Base-by-base conservation (phyloP, 2,888 invertebrate species). In the Agriopis aurantiaria region DNA sequence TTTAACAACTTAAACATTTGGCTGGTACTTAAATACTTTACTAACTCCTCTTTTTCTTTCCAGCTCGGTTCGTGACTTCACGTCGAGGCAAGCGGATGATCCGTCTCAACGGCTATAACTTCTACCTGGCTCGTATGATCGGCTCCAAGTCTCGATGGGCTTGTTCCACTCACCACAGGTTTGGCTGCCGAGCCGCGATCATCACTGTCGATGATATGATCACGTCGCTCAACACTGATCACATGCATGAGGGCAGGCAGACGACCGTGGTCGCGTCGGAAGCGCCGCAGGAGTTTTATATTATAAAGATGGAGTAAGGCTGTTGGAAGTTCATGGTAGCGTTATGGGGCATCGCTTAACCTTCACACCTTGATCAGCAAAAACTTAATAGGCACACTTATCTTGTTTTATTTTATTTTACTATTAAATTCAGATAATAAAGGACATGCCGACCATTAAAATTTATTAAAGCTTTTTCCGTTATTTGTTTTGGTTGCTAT, bases 121-220 rank as follows among this genome's bases (percentile, higher is more conserved):
- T 84, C 72, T 81, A 82, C 48, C 79, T 82, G 23, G 85, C 87
- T 8, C 77, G 84, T 0, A 75, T 69, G 2, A 68, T 75, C 2
- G 78, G 80, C 0, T 53, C 61, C 5, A 81, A 80, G 62, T 70
- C 75, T 10, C 76, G 85, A n/a, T 88, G 88, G 88, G 79, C 78
- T 1, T 89, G 88, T 71, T 87, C 89, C 2, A 88, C 88, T 0
- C 86, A 88, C 71, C 82, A 82, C 52, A 74, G 81, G 41, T 76
- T 69, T 4, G 86, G 88, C 0, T 89, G 89, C 72, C 76, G 75
- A 12, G 89, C 88, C 0, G 78, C 80, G 3, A 75, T 89, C 41
- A 78, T 78, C 56, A 88, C 89, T 0, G 52, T 84, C 0, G 80
- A 86, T 12, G 81, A 85, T 40, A 72, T 80, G 40, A 82, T 88